These are phyloP conservation scores for Falco columbarius DNA, from an alignment of 2,797 vertebrate genomes.

Conservation along the genomic window DNA sequence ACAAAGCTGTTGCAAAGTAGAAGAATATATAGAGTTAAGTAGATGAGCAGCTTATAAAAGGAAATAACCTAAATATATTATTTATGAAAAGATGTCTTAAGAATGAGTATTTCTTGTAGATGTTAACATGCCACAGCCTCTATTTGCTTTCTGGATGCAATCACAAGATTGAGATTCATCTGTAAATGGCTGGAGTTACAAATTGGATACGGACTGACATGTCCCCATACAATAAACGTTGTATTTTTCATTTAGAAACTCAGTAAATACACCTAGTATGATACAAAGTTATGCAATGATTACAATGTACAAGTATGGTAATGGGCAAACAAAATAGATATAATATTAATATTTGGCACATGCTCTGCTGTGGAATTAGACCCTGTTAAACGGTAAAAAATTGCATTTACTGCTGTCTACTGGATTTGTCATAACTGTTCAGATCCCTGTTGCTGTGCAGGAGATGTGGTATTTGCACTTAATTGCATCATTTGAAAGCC, in stretches of 20 bases:
- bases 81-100: neutral
- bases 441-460: constrained; percentile 21
- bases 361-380: neutral
- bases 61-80: neutral
- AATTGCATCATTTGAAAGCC: constrained; percentile 61
- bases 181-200: neutral
- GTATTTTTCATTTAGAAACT: neutral
- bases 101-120: neutral
- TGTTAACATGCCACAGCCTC: neutral
- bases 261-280: neutral
- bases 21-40: neutral
- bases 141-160: neutral
- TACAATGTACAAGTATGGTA: neutral
- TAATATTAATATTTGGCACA: neutral
- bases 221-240: neutral
- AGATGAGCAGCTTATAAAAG: neutral
- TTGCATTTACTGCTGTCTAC: neutral
- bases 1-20: neutral
- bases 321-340: neutral
- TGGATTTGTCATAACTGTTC: neutral
- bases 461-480: constrained; percentile 50
- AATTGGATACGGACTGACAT: neutral
- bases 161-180: neutral
- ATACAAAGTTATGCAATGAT: neutral
- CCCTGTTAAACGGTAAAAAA: neutral